Conservation (phyloP, 2,888 invertebrate species). For the Sabellastarte sp. region DNA sequence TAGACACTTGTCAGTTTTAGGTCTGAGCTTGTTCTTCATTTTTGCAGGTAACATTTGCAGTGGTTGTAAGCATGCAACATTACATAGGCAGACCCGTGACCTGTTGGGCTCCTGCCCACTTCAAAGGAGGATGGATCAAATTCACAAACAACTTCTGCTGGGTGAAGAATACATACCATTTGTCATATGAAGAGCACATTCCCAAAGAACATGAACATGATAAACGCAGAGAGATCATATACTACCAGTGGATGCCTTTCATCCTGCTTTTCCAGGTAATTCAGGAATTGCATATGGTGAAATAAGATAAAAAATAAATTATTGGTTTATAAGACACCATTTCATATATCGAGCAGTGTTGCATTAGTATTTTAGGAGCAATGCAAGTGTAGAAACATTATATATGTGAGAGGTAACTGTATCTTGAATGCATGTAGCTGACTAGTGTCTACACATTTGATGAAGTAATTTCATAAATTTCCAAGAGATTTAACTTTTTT, state of each 20-base stretch:
- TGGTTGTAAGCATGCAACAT: conserved; percentile 13
- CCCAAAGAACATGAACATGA: conserved; percentile 13
- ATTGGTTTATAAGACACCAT: no score
- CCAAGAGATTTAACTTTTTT: no score
- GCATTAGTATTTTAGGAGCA: no score
- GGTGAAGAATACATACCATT: conserved; percentile 26
- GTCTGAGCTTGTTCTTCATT: not conserved
- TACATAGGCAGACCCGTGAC: conserved; percentile 22
- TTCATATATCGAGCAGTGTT: no score
- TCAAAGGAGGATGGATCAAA: conserved; percentile 24
- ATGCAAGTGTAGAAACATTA: no score
- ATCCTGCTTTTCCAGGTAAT: conserved; percentile 6
- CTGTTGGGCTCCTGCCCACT: conserved; percentile 29
- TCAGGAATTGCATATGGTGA: no score
- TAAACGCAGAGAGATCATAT: not conserved
- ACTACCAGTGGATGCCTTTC: conserved; percentile 11
- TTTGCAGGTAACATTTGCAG: conserved; percentile 16
- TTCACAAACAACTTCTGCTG: conserved; percentile 29
- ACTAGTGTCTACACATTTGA: no score
- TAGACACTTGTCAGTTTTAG: not conserved
- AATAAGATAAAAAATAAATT: no score
- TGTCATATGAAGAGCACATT: conserved; percentile 21
- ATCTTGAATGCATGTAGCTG: no score
- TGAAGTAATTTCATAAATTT: no score
- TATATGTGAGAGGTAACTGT: no score